Base-by-base conservation (phyloP, 2,888 invertebrate genomes). In the Flexamia atlantica region DNA sequence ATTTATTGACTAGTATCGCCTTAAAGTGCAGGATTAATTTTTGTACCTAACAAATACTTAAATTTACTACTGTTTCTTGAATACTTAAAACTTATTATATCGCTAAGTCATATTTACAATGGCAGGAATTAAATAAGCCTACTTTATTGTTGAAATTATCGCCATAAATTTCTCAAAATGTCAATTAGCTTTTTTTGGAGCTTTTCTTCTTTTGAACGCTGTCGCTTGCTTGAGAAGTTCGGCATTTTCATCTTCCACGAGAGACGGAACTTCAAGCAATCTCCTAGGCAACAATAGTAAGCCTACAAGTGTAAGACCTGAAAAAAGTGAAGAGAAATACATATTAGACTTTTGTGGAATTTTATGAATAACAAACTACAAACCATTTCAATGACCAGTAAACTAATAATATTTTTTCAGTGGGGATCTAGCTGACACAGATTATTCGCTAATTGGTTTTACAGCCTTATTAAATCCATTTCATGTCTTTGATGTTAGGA, bases 161-260 rank as follows among this genome's bases (percentile, higher is more conserved):
- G 50, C 76, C 50, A 76, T 9, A 28, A 76, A 76, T 46, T 42
- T 42, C 10, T 76, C n/a, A 25, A 76, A n/a, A 50, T 50, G 40
- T 76, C 76, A 84, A 57, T 60, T 80, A 12, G 80, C 81, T 76
- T 84, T 84, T 53, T 85, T 85, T 50, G 84, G 85, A 36, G 83
- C 85, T 82, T 87, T 87, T 86, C 94, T 90, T 83, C 94, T 90
- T 87, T 94, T 92, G 87, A 93, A 93, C 85, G 92, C 93, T 83
- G 93, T 93, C 91, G 94, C 93, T 88, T 94, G 93, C 86, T 93
- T 91, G 1, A 95, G 89, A 80, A 95, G 91, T 87, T 94, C 94
- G 0, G 92, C 91, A 89, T 95, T 95, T 88, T 95, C 95, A 87
- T 95, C 95, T 84, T 95, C 95, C 0, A 92, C 88, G 28, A 94